Base-by-base conservation (phyloP, 2,113 vertebrate species). In the Petrocephalus microphthalmus region DNA sequence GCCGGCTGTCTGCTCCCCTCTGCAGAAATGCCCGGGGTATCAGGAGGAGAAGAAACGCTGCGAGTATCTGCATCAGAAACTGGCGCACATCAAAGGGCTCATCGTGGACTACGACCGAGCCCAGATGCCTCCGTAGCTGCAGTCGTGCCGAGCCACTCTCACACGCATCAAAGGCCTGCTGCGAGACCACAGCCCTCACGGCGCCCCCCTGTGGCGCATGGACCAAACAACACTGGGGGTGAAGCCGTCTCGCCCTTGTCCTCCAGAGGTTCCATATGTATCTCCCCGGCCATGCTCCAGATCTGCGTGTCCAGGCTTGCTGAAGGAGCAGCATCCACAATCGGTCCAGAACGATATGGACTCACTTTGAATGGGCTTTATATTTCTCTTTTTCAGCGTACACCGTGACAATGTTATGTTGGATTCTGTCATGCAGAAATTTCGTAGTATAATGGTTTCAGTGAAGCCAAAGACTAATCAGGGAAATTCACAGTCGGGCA, bases 61-160 rank as follows among this genome's bases (percentile, higher is more conserved):
- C 87, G 95, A 97, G 88, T 96, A 96, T 91, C 95, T 98, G 88
- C 96, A 96, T 88, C 94, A 95, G 91, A 98, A 98, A 94, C 91
- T 97, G 87, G 95, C 96, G 0, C 97, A 97, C 94, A 97, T 96
- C 93, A 97, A 98, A 95, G 91, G 90, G 87, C 94, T 95, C 90
- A 97, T 97, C 90, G 90, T 96, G 86, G 95, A 96, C 88, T 97
- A 95, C 84, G 97, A 98, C 93, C 94, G 90, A 86, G 93, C 94
- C 11, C 95, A 95, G 82, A 90, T 89, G 13, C 91, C 92, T 13
- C 93, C 93, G n/a, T 95, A 94, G 92, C 91, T n/a, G 88, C 11
- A 84, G 90, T 84, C 47, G 29, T 20, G 60, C 78, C 74, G 89
- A 82, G 13, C 1, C 90, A 87, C 89, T 87, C 71, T 78, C 47